Conservation (phyloP, 2,113 vertebrate species). For the Ophiodon elongatus region DNA sequence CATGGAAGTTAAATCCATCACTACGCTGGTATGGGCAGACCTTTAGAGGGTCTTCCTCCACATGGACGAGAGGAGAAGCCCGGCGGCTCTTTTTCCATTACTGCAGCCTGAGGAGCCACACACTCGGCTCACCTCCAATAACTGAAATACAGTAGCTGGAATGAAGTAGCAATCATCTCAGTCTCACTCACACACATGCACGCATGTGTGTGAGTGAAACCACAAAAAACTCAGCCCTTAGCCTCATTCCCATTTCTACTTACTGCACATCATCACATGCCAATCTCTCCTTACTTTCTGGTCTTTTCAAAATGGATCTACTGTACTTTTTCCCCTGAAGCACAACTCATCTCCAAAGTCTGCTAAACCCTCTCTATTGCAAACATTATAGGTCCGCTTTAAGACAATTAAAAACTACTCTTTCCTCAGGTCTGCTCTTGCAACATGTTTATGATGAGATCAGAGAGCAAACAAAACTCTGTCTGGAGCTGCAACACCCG, state of each 20-base stretch:
- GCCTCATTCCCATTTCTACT: slow-evolving; percentile 43
- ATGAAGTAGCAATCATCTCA: slow-evolving; percentile 65
- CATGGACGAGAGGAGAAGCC: slow-evolving; percentile 55
- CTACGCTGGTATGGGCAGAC: slow-evolving; percentile 37
- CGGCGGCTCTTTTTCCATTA: slow-evolving; percentile 75
- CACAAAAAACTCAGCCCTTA: slow-evolving; percentile 38
- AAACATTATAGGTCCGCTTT: neutral
- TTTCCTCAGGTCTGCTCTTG: slow-evolving; percentile 41
- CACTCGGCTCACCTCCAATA: slow-evolving; percentile 58
- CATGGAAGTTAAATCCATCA: slow-evolving; percentile 54
- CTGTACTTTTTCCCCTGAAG: slow-evolving; percentile 10
- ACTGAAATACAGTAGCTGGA: slow-evolving; percentile 70
- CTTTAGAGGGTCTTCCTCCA: slow-evolving; percentile 58
- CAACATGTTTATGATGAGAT: slow-evolving; percentile 57
- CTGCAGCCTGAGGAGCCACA: slow-evolving; percentile 71
- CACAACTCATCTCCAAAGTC: neutral
- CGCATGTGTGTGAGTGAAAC: slow-evolving; percentile 58
- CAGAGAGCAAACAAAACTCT: slow-evolving; percentile 37
- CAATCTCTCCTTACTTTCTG: slow-evolving; percentile 40
- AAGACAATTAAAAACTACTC: slow-evolving; percentile 9
- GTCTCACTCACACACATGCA: slow-evolving; percentile 17
- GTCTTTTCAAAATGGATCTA: neutral
- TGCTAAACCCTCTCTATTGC: neutral
- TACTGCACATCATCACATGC: slow-evolving; percentile 57
- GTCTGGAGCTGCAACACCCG: slow-evolving; percentile 17